Percentiles rank a stretch among this genome's conserved stretches.
Evolutionary conservation across 2,888 invertebrate species (phyloP).

Genomic region (Pammene fasciana): DNA sequence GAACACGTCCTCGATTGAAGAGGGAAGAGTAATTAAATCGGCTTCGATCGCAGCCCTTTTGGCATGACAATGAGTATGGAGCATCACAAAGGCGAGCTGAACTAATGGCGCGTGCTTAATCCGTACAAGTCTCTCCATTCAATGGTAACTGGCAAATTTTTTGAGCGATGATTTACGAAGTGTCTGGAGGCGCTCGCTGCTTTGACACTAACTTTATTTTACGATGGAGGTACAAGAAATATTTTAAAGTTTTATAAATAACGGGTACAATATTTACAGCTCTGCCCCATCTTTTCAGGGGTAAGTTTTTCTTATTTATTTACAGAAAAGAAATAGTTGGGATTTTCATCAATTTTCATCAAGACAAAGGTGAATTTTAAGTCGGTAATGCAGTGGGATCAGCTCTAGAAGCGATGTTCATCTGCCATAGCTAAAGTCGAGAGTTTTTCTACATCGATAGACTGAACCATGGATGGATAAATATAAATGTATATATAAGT

Average conservation of each 20-base stretch:
- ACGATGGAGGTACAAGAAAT: neutral
- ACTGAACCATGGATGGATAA: too few species aligned
- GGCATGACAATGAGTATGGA: constrained; percentile 64
- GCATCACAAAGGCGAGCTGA: constrained; percentile 67
- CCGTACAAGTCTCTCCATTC: constrained; percentile 70
- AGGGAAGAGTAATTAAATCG: constrained; percentile 58
- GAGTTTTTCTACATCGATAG: too few species aligned
- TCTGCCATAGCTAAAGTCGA: too few species aligned
- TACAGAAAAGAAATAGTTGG: too few species aligned
- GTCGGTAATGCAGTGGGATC: too few species aligned
- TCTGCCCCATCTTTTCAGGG: neutral
- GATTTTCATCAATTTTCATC: too few species aligned
- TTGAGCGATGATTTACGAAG: constrained; percentile 56
- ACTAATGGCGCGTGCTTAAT: constrained; percentile 75
- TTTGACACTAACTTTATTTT: constrained; percentile 18
- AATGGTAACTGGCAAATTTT: constrained; percentile 66
- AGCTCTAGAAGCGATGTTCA: too few species aligned
- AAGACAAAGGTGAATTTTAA: too few species aligned
- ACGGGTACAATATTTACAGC: neutral
- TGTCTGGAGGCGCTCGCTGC: constrained; percentile 30
- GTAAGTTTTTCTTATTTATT: too few species aligned
- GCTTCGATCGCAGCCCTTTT: constrained; percentile 57
- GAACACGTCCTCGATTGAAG: constrained; percentile 47
- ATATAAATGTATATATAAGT: too few species aligned
- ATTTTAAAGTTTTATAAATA: constrained; percentile 8